Conservation (phyloP, 2,888 invertebrate species). For the Lasioglossum zephyrum region DNA sequence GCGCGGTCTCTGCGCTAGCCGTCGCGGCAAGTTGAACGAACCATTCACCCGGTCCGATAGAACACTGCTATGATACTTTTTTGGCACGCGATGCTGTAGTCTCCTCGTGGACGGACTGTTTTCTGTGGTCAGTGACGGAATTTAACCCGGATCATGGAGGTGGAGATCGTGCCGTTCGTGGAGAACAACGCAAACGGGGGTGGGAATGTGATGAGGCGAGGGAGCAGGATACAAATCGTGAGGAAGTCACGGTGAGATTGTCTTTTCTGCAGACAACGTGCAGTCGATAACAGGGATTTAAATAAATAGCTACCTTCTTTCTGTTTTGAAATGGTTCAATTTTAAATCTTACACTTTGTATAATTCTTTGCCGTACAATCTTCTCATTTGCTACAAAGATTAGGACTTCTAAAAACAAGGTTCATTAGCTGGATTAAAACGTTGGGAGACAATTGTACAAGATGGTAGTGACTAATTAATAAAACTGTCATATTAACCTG, state of each 20-base stretch:
- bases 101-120: background rate
- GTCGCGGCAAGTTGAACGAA: background rate
- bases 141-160: conserved; percentile 70
- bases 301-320: background rate
- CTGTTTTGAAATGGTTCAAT: too few relatives aligned
- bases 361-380: too few relatives aligned
- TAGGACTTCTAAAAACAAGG: too few relatives aligned
- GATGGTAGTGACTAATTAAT: background rate
- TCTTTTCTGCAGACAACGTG: background rate
- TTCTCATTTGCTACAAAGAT: too few relatives aligned
- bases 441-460: background rate
- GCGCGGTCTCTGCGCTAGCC: background rate
- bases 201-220: conserved; percentile 61
- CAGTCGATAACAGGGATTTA: background rate
- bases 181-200: conserved; percentile 66
- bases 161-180: conserved; percentile 80
- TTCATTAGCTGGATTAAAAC: too few relatives aligned
- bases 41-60: background rate
- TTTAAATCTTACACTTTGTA: too few relatives aligned
- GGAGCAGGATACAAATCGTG: conserved; percentile 73
- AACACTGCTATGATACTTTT: background rate
- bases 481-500: background rate
- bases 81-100: background rate
- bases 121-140: background rate
- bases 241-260: conserved; percentile 77